Conservation (phyloP, 2,113 vertebrate species). For the Smithornis capensis region DNA sequence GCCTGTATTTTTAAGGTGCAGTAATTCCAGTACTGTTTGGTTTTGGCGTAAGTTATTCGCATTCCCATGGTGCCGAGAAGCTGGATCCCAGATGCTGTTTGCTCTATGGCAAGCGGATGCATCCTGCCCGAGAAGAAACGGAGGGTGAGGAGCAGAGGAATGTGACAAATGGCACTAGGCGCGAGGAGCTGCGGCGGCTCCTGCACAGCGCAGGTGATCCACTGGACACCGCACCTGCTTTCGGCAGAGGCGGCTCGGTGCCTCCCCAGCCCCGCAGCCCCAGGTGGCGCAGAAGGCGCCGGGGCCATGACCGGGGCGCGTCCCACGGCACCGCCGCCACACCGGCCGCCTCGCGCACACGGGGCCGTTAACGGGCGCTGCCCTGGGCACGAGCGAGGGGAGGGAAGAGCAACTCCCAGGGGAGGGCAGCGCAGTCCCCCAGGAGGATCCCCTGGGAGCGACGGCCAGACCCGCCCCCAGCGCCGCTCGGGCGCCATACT, state of each 20-base stretch:
- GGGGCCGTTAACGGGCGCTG: neutral
- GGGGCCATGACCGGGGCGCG: neutral
- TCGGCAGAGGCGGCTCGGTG: neutral
- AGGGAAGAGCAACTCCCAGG: neutral
- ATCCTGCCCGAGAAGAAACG: neutral
- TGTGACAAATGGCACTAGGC: neutral
- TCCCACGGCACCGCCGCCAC: neutral
- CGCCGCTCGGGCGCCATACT: constrained; percentile 37
- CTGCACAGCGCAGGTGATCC: neutral
- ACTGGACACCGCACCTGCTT: neutral
- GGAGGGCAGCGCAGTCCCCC: neutral
- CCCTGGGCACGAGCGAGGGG: rapidly evolving
- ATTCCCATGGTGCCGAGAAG: neutral
- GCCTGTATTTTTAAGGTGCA: neutral
- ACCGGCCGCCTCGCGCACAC: no score
- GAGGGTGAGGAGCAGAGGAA: neutral
- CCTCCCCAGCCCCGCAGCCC: neutral
- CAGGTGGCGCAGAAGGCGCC: neutral
- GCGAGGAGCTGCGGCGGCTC: neutral
- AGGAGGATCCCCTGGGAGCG: rapidly evolving
- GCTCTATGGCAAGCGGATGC: neutral
- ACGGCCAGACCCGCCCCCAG: neutral
- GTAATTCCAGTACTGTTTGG: neutral
- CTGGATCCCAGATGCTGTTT: neutral
- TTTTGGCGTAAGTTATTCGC: neutral